Conservation (phyloP, 2,113 vertebrate genomes). For the Cairina moschata region DNA sequence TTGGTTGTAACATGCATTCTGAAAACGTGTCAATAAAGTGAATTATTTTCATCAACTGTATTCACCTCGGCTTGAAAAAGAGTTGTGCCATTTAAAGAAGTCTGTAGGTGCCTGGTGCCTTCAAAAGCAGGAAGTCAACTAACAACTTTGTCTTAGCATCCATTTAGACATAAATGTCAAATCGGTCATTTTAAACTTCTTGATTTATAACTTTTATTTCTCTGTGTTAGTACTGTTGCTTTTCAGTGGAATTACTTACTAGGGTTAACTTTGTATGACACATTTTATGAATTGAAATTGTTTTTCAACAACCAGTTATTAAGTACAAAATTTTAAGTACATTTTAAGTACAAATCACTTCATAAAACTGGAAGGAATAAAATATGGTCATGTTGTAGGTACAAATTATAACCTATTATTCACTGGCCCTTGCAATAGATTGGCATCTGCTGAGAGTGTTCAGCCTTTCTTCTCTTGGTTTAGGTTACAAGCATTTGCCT, state of each 20-base stretch:
- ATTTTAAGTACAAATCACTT: neutral
- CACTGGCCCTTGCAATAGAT: neutral
- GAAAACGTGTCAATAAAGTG: neutral
- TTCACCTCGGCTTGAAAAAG: neutral
- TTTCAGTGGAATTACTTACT: neutral
- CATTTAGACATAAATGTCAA: neutral
- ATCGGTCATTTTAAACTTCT: neutral
- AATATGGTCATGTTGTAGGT: neutral
- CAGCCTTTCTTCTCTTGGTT: neutral
- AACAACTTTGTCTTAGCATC: neutral
- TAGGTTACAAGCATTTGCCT: neutral
- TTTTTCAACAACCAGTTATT: neutral
- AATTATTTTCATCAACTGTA: neutral
- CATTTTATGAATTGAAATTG: neutral
- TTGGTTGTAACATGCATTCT: neutral
- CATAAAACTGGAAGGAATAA: neutral
- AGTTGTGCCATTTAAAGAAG: neutral
- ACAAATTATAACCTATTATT: neutral
- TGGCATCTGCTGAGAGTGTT: neutral
- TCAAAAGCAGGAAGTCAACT: neutral
- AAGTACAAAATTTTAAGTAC: too few relatives aligned
- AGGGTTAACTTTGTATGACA: neutral
- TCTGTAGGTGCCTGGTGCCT: neutral
- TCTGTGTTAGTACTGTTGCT: neutral
- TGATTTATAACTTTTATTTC: neutral